Base-by-base conservation (phyloP, 1,140 invertebrate species). In the Brevipalpus yothersi region DNA sequence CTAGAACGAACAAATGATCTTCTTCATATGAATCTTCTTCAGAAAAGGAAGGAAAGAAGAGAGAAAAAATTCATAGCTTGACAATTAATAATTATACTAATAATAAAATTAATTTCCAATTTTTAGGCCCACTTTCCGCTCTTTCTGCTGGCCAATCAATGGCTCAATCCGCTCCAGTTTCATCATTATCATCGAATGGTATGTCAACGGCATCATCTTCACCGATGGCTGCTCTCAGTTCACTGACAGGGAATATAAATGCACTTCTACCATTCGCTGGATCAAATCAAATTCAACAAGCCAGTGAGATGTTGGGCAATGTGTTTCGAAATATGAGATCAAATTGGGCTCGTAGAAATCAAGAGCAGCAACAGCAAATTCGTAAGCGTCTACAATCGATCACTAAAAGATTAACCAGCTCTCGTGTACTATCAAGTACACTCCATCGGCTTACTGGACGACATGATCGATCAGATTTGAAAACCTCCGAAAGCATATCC, bases 281-380 rank as follows among this genome's bases (percentile, higher is more conserved):
- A 19, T 51, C 49, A 10, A 51, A 51, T 51, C 49, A 51, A 51
- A 51, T 51, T 17, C 49, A 51, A 17, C 49, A 51, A 51, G 49
- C 49, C 21, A 17, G 49, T 17, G 49, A 51, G 21, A 5, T 51
- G n/a, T n/a, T 51, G 7, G 53, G 53, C 15, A 55, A 39, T 41
- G 53, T 55, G 1, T 55, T 55, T 4, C 23, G 53, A 55, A 55
- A 21, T 15, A 55, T 55, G 53, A 60, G 53, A 45, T 55, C 57
- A 51, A 54, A 58, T 61, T 56, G 59, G 58, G 43, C 54, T 51
- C 58, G 60, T 41, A n/a, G 62, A 21, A 39, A 56, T 45, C 60
- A 61, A 58, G 60, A 57, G 21, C 31, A 59, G 5, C 56, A 58
- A 17, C 41, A 58, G 17, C 40, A 58, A 21, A 15, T 58, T n/a